These are phyloP conservation scores for Griposia aprilina DNA, from an alignment of 2,888 invertebrate species.

Conservation along the genomic window DNA sequence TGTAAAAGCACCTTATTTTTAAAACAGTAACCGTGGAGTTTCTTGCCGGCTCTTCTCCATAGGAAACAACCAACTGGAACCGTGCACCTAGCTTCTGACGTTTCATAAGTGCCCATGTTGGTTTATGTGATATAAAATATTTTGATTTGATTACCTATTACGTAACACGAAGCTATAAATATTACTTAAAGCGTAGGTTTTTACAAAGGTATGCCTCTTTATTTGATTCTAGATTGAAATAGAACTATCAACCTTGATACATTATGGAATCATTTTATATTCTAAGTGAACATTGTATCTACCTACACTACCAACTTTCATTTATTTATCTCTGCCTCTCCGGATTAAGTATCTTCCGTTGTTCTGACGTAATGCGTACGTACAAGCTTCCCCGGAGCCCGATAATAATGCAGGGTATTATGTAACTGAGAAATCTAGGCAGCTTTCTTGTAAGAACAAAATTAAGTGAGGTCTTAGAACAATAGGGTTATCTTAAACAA, in stretches of 20 bases:
- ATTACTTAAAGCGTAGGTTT: neutral
- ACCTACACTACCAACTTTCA: neutral
- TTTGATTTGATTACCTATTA: no score
- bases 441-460: conserved; percentile 11
- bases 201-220: neutral
- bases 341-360: conserved; percentile 12
- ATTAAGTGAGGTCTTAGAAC: conserved; percentile 14
- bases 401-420: conserved; percentile 51
- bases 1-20: no score
- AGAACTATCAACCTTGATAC: neutral
- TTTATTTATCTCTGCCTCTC: conserved; percentile 20
- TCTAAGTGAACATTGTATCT: neutral
- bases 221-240: conserved; percentile 7
- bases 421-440: conserved; percentile 26
- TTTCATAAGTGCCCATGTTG: no score
- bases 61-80: no score
- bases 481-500: neutral
- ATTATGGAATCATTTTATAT: neutral
- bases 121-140: no score
- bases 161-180: conserved; percentile 15
- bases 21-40: no score
- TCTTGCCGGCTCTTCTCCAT: no score
- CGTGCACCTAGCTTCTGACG: no score
- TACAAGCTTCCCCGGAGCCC: conserved; percentile 5
- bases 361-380: conserved; percentile 30